Percentiles rank a stretch among this genome's conserved stretches.
phyloP scores from a whole-genome alignment of 2,113 vertebrate species.

The Ceuthmochares aereus region DNA sequence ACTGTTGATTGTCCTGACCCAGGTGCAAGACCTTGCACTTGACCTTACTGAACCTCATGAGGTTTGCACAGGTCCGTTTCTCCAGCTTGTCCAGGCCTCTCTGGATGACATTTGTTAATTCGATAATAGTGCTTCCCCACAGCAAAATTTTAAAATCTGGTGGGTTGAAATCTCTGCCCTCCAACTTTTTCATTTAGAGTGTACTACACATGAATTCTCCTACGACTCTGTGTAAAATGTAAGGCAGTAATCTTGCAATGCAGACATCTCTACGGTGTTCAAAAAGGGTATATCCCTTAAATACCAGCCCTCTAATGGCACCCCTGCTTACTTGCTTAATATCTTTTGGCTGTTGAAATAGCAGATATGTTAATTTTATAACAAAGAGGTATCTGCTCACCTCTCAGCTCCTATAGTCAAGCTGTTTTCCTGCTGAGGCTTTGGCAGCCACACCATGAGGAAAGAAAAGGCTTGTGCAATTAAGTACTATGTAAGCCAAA shows the following conservation, averaged over 20 bases:
- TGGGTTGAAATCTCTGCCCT: no score
- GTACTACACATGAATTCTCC: background rate
- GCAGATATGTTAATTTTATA: background rate
- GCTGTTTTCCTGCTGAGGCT: background rate
- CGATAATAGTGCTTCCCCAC: background rate
- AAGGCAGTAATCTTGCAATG: accelerated
- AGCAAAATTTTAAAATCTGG: background rate
- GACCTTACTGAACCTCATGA: no score
- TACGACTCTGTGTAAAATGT: background rate
- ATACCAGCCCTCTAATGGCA: background rate
- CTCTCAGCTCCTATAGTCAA: background rate
- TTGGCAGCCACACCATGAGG: background rate
- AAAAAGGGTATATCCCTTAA: background rate
- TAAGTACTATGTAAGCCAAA: background rate
- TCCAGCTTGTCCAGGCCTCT: no score
- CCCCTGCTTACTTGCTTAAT: background rate
- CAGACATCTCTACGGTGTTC: background rate
- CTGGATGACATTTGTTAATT: background rate
- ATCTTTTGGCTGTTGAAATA: background rate
- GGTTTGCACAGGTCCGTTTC: no score
- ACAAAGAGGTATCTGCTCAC: background rate
- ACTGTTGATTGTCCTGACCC: no score
- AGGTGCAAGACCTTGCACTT: no score
- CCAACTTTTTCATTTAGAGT: background rate
- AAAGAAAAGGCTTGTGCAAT: background rate